Conservation (phyloP, 2,113 vertebrate species). For the Tylochromis polylepis region DNA sequence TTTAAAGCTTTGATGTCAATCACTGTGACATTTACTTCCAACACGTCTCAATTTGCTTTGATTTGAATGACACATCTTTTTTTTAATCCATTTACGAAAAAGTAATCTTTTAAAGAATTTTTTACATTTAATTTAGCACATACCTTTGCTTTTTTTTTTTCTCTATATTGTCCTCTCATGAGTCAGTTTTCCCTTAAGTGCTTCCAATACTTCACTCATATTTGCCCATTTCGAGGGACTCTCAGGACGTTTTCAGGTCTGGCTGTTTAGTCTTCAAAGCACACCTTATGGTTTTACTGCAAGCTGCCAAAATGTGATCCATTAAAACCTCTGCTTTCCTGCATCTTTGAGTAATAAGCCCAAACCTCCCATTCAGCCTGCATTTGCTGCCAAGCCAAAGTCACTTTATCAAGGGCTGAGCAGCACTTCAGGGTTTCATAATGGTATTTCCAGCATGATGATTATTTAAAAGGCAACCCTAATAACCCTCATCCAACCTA, state of each 20-base stretch:
- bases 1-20: neutral
- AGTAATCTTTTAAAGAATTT: neutral
- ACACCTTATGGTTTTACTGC: constrained; percentile 16
- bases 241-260: constrained; percentile 1
- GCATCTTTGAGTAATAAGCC: neutral
- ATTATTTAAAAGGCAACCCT: constrained; percentile 6
- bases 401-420: constrained; percentile 1
- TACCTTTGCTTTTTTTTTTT: neutral
- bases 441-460: constrained; percentile 1
- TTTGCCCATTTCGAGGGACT: constrained; percentile 1
- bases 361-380: constrained; percentile 19
- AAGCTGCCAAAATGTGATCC: constrained; percentile 32
- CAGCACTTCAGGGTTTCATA: neutral
- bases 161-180: neutral
- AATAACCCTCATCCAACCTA: neutral
- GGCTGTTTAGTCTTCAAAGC: constrained; percentile 34
- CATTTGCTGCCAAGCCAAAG: neutral
- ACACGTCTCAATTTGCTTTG: neutral
- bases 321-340: constrained; percentile 17
- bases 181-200: constrained; percentile 6
- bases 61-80: neutral
- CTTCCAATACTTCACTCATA: neutral
- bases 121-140: neutral
- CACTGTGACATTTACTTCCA: neutral
- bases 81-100: neutral